Evolutionary conservation across 2,113 vertebrate genomes (phyloP), one percentile per base, ranked within the genome.

Genomic region (Colaptes auratus): DNA sequence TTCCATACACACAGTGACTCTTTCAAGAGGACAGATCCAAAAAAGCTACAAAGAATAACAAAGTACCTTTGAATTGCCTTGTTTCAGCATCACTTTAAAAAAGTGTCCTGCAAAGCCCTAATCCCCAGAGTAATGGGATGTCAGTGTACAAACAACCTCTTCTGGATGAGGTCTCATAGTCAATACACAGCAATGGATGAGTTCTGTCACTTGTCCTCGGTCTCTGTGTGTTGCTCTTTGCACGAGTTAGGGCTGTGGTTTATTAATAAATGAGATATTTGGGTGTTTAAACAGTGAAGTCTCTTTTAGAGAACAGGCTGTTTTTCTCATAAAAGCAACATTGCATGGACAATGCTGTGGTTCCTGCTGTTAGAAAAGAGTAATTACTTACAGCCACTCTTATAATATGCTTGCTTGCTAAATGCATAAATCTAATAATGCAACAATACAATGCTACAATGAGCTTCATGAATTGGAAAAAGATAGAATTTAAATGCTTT

Each of bases 391-490:
- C 94, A 94, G 89, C 92, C 76, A 81, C 94, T 93, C 79, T 94
- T 96, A 92, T 93, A 97, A 96, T 97, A 95, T 88, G 63, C 79
- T 96, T 95, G 93, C 88, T 28, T 58, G 91, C 87, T 97, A 97
- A 98, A 97, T 96, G 95, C 89, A 93, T 92, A 96, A 97, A 97
- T 97, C 94, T 98, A 97, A 98, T 98, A 98, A 97, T 96, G 81
- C 92, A 95, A 95, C 87, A 96, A 96, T 96, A 96, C 88, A 88
- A 67, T 97, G 92, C 87, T 95, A 97, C 96, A 96, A 95, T 97
- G 87, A 96, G 82, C 93, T 95, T 96, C 96, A 95, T 94, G 95
- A 97, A 97, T 97, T 97, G 94, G 96, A 96, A 97, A 95, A 96
- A 92, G 94, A 95, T 74, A 31, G 73, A 96, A 97, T 98, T 97